Evolutionary conservation across 2,113 vertebrate species (phyloP).

Genomic region (Beaufortia kweichowensis): DNA sequence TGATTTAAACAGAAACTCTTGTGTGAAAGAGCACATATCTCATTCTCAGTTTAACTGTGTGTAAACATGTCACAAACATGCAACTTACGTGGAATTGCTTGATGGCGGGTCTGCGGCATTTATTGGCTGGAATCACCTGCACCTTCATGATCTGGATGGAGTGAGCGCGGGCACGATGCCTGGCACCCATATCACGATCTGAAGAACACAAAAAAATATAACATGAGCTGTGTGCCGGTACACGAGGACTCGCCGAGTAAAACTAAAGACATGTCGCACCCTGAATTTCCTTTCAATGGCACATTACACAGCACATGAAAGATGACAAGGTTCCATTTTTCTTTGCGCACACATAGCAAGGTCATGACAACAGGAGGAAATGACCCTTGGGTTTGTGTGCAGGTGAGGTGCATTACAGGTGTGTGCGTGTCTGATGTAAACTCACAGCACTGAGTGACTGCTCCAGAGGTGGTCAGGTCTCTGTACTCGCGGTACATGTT

Average conservation of each 20-base stretch:
- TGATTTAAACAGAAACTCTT: slow-evolving; percentile 8
- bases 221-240: not conserved
- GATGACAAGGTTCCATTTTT: slow-evolving; percentile 78
- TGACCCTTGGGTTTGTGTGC: slow-evolving; percentile 83
- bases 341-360: slow-evolving; percentile 81
- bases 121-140: slow-evolving; percentile 91
- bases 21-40: slow-evolving; percentile 32
- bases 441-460: slow-evolving; percentile 98
- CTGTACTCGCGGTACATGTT: slow-evolving; percentile 99
- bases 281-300: slow-evolving; percentile 81
- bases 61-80: not conserved
- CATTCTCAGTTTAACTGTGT: too few relatives aligned
- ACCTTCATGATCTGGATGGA: slow-evolving; percentile 99
- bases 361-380: slow-evolving; percentile 65
- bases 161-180: slow-evolving; percentile 91
- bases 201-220: not conserved
- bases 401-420: not conserved
- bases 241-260: not conserved
- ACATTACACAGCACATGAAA: slow-evolving; percentile 75
- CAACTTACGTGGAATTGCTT: slow-evolving; percentile 97
- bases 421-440: slow-evolving; percentile 22
- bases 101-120: slow-evolving; percentile 92
- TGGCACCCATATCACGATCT: slow-evolving; percentile 97
- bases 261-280: slow-evolving; percentile 68
- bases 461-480: slow-evolving; percentile 92